Base-by-base conservation (phyloP, 2,797 vertebrate species). In the Huso huso region DNA sequence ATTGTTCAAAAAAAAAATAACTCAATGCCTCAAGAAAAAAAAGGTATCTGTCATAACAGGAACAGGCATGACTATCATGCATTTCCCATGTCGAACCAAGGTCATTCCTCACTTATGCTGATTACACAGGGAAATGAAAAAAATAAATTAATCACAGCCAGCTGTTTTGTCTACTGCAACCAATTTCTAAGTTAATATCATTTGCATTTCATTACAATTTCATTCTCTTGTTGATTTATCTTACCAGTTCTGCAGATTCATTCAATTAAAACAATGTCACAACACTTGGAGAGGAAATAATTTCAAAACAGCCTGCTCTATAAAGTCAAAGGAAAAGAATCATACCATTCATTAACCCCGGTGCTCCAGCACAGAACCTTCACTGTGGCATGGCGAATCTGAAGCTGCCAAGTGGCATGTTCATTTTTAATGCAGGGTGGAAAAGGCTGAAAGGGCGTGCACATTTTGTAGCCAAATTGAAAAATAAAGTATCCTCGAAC, bases 261-360 rank as follows among this genome's bases (percentile, higher is more conserved):
- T 78, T 78, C 70, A 82, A 84, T 76, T 80, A 87, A 88, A 87
- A 84, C 77, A 82, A 66, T 75, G 77, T 80, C 79, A 80, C 60
- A 80, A 51, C 12, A 73, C 66, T 78, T 77, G 74, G 73, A 78
- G 63, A 76, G 65, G 76, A 83, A 78, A 73, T 60, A 60, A 83
- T 71, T 79, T 79, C 61, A 64, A 18, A 76, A 81, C 15, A 71
- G 15, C 9, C 71, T 74, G 10, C 77, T 61, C 48, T 72, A 37
- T 37, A 78, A 80, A 73, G 37, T 69, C 64, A 77, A 73, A 77
- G 72, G 51, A 69, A 70, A 51, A 58, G 68, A 65, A 2, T 69
- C 72, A 72, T 64, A 61, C 61, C 13, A 68, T 15, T 77, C 64
- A 77, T 78, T 81, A 79, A 75, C 72, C 68, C 66, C 65, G 52